These are phyloP conservation scores for Chromobotia macracanthus DNA, from an alignment of 2,797 vertebrate genomes.

Conservation along the genomic window DNA sequence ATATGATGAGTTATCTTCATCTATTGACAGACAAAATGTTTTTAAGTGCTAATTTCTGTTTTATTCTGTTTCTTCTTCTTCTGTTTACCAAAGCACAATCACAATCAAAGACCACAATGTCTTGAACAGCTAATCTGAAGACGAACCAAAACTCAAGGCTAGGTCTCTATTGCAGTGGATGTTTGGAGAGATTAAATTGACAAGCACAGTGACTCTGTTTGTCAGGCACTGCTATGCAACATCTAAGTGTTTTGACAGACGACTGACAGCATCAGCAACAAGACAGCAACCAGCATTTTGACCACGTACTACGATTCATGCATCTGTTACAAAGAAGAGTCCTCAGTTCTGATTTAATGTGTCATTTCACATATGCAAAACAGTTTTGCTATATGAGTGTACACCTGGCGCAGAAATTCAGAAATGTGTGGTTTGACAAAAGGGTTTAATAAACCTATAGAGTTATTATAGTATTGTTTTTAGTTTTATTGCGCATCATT, in stretches of 20 bases:
- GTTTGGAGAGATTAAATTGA: slow-evolving; percentile 30
- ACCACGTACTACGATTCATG: not conserved
- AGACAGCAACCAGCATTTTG: slow-evolving; percentile 35
- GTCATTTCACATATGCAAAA: not conserved
- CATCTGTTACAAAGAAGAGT: too few relatives aligned
- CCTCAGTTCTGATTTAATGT: not conserved
- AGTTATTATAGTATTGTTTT: too few relatives aligned
- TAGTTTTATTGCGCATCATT: too few relatives aligned
- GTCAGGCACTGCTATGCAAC: slow-evolving; percentile 53
- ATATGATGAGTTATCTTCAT: too few relatives aligned
- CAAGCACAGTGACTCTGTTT: slow-evolving; percentile 50
- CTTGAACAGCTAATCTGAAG: too few relatives aligned
- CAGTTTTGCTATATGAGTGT: not conserved
- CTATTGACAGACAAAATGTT: too few relatives aligned
- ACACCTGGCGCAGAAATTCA: not conserved
- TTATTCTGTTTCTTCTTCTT: too few relatives aligned
- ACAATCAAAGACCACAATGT: too few relatives aligned
- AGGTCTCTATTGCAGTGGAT: slow-evolving; percentile 22
- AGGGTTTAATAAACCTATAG: slow-evolving; percentile 24
- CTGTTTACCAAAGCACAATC: too few relatives aligned
- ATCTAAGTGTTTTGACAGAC: slow-evolving; percentile 58
- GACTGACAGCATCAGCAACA: slow-evolving; percentile 10
- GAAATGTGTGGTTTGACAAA: not conserved
- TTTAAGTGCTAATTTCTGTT: too few relatives aligned
- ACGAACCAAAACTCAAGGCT: slow-evolving; percentile 2